Evolutionary conservation across 2,888 invertebrate species (phyloP).

Genomic region (Salticus scenicus): DNA sequence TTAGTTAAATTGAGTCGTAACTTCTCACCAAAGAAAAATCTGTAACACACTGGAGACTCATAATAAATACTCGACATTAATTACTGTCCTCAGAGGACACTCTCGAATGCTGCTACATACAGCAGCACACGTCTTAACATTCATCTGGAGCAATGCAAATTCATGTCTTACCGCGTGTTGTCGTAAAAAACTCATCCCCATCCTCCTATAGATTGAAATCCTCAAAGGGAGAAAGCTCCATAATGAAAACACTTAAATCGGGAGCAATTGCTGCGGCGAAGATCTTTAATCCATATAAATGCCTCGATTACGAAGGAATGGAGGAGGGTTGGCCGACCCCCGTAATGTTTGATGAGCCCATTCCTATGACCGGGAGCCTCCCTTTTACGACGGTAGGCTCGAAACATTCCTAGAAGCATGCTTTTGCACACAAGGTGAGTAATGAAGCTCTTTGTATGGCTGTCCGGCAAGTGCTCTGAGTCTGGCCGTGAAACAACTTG

Average conservation of each 20-base stretch:
- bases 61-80: conserved; percentile 43
- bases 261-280: conserved; percentile 50
- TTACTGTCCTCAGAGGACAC: conserved; percentile 27
- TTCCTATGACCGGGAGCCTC: conserved; percentile 41
- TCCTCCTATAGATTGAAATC: conserved; percentile 13
- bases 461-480: conserved; percentile 27
- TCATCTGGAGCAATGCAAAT: conserved; percentile 47
- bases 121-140: conserved; percentile 32
- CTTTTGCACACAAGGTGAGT: conserved; percentile 40
- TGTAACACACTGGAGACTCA: neutral
- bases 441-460: conserved; percentile 69
- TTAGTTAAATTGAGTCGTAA: neutral
- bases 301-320: conserved; percentile 57
- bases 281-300: conserved; percentile 69
- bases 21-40: neutral
- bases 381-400: conserved; percentile 63
- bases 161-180: conserved; percentile 43
- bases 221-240: conserved; percentile 28
- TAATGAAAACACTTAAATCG: conserved; percentile 70
- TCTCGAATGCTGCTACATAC: conserved; percentile 11
- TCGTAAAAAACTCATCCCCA: conserved; percentile 38
- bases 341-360: conserved; percentile 40
- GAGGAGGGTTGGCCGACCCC: conserved; percentile 15
- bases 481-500: conserved; percentile 61
- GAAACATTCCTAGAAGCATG: conserved; percentile 53